These are phyloP conservation scores for Sepioteuthis lessoniana DNA, from an alignment of 2,888 invertebrate species.

Conservation along the genomic window DNA sequence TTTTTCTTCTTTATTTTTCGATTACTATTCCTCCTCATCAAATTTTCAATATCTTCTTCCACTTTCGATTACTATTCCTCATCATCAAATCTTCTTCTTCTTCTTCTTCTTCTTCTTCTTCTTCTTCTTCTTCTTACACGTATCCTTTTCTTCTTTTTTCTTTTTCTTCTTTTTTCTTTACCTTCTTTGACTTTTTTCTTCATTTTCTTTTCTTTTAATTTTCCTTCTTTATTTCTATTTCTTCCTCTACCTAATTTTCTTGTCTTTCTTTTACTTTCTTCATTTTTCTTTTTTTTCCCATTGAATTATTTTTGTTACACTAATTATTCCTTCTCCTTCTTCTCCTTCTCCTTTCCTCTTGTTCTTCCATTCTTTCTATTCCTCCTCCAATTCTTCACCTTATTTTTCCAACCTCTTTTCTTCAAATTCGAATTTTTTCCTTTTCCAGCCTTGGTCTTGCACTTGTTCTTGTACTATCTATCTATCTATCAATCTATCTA, in stretches of 20 bases:
- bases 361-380: too few relatives aligned
- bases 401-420: neutral
- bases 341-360: neutral
- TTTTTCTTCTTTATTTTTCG: neutral
- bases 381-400: neutral
- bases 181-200: too few relatives aligned
- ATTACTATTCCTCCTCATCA: neutral
- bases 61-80: neutral
- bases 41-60: fast-evolving
- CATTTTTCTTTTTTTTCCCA: neutral
- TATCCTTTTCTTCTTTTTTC: neutral
- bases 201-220: too few relatives aligned
- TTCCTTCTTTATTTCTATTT: too few relatives aligned
- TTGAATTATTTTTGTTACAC: neutral
- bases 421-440: too few relatives aligned
- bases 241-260: too few relatives aligned
- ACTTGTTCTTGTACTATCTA: too few relatives aligned
- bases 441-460: too few relatives aligned
- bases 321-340: neutral
- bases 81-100: too few relatives aligned
- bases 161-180: neutral
- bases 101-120: neutral
- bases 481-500: too few relatives aligned
- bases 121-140: neutral
- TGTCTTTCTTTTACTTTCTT: too few relatives aligned